Evolutionary conservation across 2,113 vertebrate genomes (phyloP).

Genomic region (Aldabrachelys gigantea): DNA sequence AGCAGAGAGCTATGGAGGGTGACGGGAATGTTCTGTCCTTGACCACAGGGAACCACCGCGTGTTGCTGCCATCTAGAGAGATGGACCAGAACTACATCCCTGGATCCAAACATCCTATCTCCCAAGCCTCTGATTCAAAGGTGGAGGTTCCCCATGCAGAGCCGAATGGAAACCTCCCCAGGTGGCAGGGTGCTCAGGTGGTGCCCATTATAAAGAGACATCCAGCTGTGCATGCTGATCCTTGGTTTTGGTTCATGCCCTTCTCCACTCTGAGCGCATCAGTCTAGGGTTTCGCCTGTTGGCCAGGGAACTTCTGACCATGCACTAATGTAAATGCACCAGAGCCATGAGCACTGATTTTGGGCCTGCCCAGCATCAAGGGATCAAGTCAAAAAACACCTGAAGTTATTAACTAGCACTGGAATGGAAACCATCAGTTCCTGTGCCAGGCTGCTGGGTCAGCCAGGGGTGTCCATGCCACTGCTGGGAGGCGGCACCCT

Average conservation of each 20-base stretch:
- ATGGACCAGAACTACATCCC: neutral
- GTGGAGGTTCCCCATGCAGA: neutral
- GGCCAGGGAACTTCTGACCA: neutral
- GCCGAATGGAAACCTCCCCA: neutral
- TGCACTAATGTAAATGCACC: neutral
- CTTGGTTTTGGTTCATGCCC: neutral
- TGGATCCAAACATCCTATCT: neutral
- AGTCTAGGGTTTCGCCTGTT: neutral
- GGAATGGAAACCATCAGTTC: neutral
- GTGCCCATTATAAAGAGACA: neutral
- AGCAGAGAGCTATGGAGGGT: neutral
- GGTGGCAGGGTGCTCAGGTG: neutral
- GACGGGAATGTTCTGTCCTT: neutral
- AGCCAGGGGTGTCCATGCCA: neutral
- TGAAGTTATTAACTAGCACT: neutral
- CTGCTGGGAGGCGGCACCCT: neutral
- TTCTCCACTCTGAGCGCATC: neutral
- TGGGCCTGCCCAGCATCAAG: neutral
- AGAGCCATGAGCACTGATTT: neutral
- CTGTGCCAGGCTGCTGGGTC: neutral
- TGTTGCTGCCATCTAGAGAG: neutral
- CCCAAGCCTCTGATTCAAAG: neutral
- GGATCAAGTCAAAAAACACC: neutral
- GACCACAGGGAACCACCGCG: neutral
- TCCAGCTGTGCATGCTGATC: neutral